Conservation (phyloP, 2,888 invertebrate genomes). For the Drepanosiphum platanoidis region DNA sequence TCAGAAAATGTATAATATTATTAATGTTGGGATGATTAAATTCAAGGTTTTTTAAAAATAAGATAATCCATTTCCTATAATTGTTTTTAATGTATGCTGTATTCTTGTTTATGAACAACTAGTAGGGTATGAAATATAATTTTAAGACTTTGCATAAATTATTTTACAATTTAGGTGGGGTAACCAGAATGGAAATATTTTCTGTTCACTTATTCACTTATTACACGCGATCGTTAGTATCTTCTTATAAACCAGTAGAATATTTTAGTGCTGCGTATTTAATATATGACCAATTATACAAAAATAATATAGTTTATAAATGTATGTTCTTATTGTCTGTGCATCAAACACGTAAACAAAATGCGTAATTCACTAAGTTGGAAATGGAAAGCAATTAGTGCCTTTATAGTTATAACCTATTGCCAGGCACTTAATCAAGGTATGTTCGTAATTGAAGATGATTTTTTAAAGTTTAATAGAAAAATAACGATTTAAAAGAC, state of each 20-base stretch:
- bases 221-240: conserved; percentile 11
- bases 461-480: conserved; percentile 15
- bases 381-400: conserved; percentile 27
- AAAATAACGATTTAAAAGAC: too few relatives aligned
- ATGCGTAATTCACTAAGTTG: conserved; percentile 26
- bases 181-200: conserved; percentile 46
- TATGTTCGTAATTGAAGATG: conserved; percentile 12
- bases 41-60: conserved; percentile 56
- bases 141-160: conserved; percentile 8
- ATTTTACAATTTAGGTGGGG: conserved; percentile 16
- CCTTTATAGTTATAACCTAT: conserved; percentile 9
- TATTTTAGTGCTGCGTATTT: neutral
- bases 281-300: conserved; percentile 5
- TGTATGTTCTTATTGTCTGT: conserved; percentile 29
- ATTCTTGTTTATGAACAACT: neutral
- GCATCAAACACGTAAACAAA: conserved; percentile 1
- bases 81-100: neutral
- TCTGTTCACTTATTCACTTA: conserved; percentile 29
- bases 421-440: conserved; percentile 44
- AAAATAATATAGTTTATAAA: neutral
- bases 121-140: conserved; percentile 18
- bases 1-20: neutral
- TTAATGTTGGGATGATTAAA: conserved; percentile 6
- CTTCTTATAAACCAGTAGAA: neutral
- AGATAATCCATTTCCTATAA: conserved; percentile 53